Percentiles rank a stretch among this genome's conserved stretches.
These are phyloP conservation scores for Plecotus auritus DNA, from an alignment of 2,113 vertebrate species.

Conservation along the genomic window DNA sequence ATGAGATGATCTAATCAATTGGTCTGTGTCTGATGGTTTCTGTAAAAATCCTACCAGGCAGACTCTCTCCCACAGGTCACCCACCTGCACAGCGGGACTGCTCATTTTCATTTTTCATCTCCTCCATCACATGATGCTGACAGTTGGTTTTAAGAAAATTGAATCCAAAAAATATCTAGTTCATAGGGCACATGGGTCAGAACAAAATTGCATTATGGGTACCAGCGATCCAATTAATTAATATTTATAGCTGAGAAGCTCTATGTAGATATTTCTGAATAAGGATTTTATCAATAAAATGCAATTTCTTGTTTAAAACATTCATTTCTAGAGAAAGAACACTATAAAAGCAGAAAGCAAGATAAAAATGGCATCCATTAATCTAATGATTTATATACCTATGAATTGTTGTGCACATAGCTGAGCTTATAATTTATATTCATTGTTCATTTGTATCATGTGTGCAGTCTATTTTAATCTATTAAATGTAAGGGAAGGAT, in stretches of 20 bases:
- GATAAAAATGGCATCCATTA: constrained; percentile 59
- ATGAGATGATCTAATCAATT: constrained; percentile 91
- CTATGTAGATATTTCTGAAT: constrained; percentile 78
- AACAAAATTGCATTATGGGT: constrained; percentile 87
- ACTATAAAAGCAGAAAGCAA: constrained; percentile 54
- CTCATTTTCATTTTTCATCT: constrained; percentile 88
- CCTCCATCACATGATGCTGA: constrained; percentile 83
- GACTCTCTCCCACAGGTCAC: constrained; percentile 87
- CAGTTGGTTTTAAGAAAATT: constrained; percentile 86
- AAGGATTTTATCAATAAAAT: constrained; percentile 76
- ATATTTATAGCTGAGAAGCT: constrained; percentile 80
- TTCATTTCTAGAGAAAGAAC: constrained; percentile 55
- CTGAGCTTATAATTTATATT: constrained; percentile 36
- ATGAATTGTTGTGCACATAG: background rate
- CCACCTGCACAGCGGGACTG: constrained; percentile 85
- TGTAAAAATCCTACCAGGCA: constrained; percentile 86
- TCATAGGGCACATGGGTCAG: constrained; percentile 84
- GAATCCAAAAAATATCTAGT: constrained; percentile 85
- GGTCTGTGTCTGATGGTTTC: constrained; percentile 87
- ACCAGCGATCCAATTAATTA: constrained; percentile 84
- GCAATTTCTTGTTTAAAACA: constrained; percentile 66
- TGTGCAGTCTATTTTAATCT: background rate
- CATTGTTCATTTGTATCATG: constrained; percentile 23
- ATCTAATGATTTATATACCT: constrained; percentile 34
- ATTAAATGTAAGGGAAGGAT: background rate